Evolutionary conservation across 2,797 vertebrate species (phyloP), one percentile per base, ranked within the genome.

Genomic region (Chromis chromis): DNA sequence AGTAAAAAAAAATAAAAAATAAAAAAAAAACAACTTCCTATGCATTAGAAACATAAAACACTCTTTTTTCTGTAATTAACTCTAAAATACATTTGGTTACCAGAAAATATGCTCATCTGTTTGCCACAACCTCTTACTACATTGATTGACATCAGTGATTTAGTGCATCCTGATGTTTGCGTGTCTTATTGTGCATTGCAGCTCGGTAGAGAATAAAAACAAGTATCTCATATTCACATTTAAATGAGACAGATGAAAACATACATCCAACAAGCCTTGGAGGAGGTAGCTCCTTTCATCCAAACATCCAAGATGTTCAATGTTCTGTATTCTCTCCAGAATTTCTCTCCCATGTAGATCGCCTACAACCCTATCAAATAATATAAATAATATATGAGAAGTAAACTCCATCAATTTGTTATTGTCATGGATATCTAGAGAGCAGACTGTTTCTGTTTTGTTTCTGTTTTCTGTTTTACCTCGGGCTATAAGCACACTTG

Each of bases 351-450:
- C 53, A 79, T 73, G 80, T 74, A 85, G 59, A 83, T 79, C 53
- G 78, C 79, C 76, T 84, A 81, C 83, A 92, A 87, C 76, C 75
- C 78, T 84, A 86, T 90, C 86, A 90, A 90, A 92, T 89, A 88
- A 88, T 83, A 84, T 91, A 84, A 91, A 93, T 91, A 91, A 93
- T 88, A 86, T 80, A 94, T 90, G 89, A 93, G 85, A 80, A 19
- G 69, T 91, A 93, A 93, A 92, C 82, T 86, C 76, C 79, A 74
- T 84, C 83, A 79, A 80, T 91, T 89, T 90, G 82, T 88, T 93
- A 86, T 91, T 93, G 87, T 93, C 89, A 90, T 80, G 79, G 74
- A 90, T 85, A 85, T 89, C 87, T 84, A 65, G 67, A 87, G 80
- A 89, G 81, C 64, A 86, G 58, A 71, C 68, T 74, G 75, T 53